These are phyloP conservation scores for Oxyura jamaicensis DNA, from an alignment of 2,113 vertebrate genomes.

Conservation along the genomic window DNA sequence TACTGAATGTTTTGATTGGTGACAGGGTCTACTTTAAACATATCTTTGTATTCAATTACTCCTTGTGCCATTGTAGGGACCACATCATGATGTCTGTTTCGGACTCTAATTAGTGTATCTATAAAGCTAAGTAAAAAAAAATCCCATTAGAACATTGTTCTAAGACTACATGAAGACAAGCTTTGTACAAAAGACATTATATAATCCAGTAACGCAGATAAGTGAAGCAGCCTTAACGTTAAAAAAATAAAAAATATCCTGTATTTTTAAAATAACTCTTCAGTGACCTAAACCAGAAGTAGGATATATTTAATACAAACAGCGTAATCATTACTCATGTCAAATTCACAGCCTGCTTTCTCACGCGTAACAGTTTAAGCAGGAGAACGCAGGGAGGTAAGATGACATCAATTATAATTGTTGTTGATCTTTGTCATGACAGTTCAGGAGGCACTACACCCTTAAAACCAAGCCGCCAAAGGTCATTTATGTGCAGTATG, in stretches of 20 bases:
- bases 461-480: background rate
- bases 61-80: slow-evolving; percentile 98
- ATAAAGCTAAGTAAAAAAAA: slow-evolving; percentile 83
- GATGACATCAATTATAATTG: background rate
- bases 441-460: background rate
- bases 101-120: slow-evolving; percentile 87
- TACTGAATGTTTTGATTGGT: slow-evolving; percentile 98
- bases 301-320: background rate
- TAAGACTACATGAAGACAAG: background rate
- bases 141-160: background rate
- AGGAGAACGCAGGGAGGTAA: background rate
- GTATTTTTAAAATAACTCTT: background rate
- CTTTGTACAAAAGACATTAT: background rate
- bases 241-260: background rate
- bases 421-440: background rate
- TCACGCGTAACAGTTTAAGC: background rate
- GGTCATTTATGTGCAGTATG: background rate
- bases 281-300: background rate
- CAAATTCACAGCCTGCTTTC: background rate
- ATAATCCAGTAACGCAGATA: background rate
- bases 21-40: slow-evolving; percentile 89
- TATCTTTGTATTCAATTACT: slow-evolving; percentile 93
- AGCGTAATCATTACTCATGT: background rate
- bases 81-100: slow-evolving; percentile 94
- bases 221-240: background rate